Base-by-base conservation (phyloP, 2,797 vertebrate species). In the Phrynocephalus forsythii region DNA sequence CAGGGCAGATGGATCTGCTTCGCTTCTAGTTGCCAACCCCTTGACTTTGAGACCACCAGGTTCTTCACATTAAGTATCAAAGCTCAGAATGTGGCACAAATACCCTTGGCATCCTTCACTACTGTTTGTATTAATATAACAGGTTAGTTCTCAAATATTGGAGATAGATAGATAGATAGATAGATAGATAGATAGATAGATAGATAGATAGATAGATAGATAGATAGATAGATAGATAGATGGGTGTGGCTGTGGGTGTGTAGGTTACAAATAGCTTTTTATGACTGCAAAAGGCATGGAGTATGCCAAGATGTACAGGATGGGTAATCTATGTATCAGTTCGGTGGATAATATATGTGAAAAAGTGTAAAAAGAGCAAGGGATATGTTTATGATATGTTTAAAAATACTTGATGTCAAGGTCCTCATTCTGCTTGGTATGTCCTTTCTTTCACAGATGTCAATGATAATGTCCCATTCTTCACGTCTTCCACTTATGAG, bases 401-500 rank as follows among this genome's bases (percentile, higher is more conserved):
- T 48, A 81, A 73, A 44, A 5, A 22, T 63, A 24, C 44, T 60
- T 72, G 77, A 68, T 56, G 18, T 26, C 5, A 69, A 28, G 10
- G 60, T 16, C 33, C 44, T 16, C 30, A n/a, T 67, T 20, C 8
- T 30, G 69, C 26, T 66, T 30, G 66, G 33, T 50, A 20, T 75
- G 11, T 60, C n/a, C 44, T 66, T 91, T 20, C 18, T 92, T 92
- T 91, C 73, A 48, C 96, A 98, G 98, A 98, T 86, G 98, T 98
- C 76, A 98, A 98, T 90, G 98, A 98, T 94, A 98, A 98, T 3
- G 98, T 98, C 76, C 98, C 98, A 1, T 98, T 98, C 96, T 98
- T 98, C 91, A 79, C 97, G 93, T 98, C 98, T 6, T 97, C 97
- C 90, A 97, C 97, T 69, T 98, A 98, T 1, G 98, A 98, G 94